Evolutionary conservation across 2,113 vertebrate genomes (phyloP).

Genomic region (Terrapene triunguis): DNA sequence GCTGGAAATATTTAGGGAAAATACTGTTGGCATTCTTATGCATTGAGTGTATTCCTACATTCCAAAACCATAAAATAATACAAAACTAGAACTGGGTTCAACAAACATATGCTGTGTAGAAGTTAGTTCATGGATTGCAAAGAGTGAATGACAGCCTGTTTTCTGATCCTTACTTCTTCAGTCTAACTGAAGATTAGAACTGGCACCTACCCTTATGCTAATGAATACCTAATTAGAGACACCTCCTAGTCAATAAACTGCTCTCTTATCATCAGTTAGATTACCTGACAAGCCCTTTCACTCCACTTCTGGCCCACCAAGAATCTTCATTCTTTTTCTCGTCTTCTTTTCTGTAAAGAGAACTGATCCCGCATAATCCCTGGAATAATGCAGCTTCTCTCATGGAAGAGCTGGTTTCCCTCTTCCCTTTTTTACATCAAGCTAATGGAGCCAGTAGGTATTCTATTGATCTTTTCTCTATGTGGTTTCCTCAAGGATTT

Average conservation of each 20-base stretch:
- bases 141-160: conserved; percentile 74
- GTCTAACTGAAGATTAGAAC: conserved; percentile 72
- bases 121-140: conserved; percentile 25
- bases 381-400: conserved; percentile 89
- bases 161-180: conserved; percentile 34
- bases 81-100: conserved; percentile 3
- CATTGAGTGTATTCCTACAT: neutral
- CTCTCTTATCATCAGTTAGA: conserved; percentile 82
- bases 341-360: conserved; percentile 82
- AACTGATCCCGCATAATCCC: conserved; percentile 89
- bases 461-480: conserved; percentile 90
- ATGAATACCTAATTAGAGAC: conserved; percentile 87
- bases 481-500: conserved; percentile 87
- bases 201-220: conserved; percentile 82
- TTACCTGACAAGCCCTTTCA: conserved; percentile 90
- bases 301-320: conserved; percentile 82
- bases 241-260: conserved; percentile 82
- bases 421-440: conserved; percentile 89
- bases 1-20: neutral
- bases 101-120: conserved; percentile 31
- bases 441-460: conserved; percentile 93
- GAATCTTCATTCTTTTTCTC: conserved; percentile 80
- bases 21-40: neutral
- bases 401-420: conserved; percentile 80
- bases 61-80: conserved; percentile 34